A percentile compares a stretch with the other conserved stretches of the same genome.
phyloP scores from a whole-genome alignment of 2,888 invertebrate genomes.

The Heliconius aoede region DNA sequence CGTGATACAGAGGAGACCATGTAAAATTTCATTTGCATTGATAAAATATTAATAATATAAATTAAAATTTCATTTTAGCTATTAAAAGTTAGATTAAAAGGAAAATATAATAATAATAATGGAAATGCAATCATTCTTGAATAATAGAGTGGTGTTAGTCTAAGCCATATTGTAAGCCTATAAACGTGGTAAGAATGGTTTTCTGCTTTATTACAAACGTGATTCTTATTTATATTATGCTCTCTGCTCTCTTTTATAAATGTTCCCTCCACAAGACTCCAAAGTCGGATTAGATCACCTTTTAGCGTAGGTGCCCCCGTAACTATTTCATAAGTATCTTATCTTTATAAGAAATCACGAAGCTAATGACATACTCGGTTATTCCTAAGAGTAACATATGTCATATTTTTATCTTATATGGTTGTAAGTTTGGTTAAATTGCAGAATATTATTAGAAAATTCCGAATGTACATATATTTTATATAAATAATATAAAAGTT shows the following conservation, averaged over 20 bases:
- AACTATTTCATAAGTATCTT: constrained; percentile 47
- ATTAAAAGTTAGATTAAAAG: not conserved
- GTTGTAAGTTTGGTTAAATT: not conserved
- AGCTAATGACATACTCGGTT: constrained; percentile 39
- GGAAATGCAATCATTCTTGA: constrained; percentile 28
- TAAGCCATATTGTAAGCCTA: constrained; percentile 69
- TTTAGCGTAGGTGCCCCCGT: constrained; percentile 65
- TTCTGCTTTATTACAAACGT: constrained; percentile 81
- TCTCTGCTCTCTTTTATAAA: constrained; percentile 59
- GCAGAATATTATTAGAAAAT: too few species aligned
- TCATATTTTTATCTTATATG: not conserved
- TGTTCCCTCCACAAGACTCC: constrained; percentile 65
- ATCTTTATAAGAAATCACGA: constrained; percentile 26
- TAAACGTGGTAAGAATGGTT: constrained; percentile 79
- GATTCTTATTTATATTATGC: constrained; percentile 83
- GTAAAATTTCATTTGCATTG: too few species aligned
- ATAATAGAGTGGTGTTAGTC: constrained; percentile 73
- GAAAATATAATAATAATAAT: not conserved
- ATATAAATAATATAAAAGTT: not conserved
- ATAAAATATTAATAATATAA: not conserved
- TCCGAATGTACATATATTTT: not conserved
- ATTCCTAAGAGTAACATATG: constrained; percentile 52
- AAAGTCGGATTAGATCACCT: constrained; percentile 74
- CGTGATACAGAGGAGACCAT: too few species aligned
- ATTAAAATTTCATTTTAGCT: not conserved